These are phyloP conservation scores for Erpobdella octoculata DNA, from an alignment of 2,888 invertebrate species.

Conservation along the genomic window DNA sequence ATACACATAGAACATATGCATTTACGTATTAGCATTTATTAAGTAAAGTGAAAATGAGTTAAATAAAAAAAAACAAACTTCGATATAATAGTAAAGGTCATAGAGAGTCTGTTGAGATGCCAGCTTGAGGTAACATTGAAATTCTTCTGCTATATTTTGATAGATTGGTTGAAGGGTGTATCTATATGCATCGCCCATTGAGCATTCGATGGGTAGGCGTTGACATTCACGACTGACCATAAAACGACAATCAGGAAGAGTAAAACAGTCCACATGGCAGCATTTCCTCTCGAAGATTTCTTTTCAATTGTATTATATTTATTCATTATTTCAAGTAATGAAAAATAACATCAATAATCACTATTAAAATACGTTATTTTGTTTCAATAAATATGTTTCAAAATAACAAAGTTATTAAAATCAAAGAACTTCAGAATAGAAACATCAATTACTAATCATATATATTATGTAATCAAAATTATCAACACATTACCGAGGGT, in stretches of 20 bases:
- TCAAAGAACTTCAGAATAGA: not conserved
- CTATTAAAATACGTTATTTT: not conserved
- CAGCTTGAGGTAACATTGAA: conserved; percentile 36
- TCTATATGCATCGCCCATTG: conserved; percentile 35
- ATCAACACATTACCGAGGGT: conserved; percentile 29
- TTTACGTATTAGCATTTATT: no score
- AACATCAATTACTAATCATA: not conserved
- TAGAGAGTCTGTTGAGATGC: conserved; percentile 35
- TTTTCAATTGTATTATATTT: conserved; percentile 12
- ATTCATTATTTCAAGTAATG: not conserved
- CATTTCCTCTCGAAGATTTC: conserved; percentile 36
- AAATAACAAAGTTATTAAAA: not conserved
- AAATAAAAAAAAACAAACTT: conserved; percentile 22
- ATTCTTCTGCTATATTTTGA: conserved; percentile 40
- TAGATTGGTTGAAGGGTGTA: conserved; percentile 47
- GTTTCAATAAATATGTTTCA: not conserved
- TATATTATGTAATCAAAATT: not conserved
- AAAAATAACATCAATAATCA: not conserved
- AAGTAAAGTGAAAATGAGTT: not conserved
- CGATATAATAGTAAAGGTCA: conserved; percentile 36
- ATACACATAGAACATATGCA: no score
- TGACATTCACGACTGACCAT: conserved; percentile 43
- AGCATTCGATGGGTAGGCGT: conserved; percentile 44
- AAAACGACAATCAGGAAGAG: conserved; percentile 40
- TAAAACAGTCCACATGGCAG: conserved; percentile 45